Evolutionary conservation across 1,140 invertebrate genomes (phyloP), one percentile per base, ranked within the genome.

Genomic region (Drosophila burlai): DNA sequence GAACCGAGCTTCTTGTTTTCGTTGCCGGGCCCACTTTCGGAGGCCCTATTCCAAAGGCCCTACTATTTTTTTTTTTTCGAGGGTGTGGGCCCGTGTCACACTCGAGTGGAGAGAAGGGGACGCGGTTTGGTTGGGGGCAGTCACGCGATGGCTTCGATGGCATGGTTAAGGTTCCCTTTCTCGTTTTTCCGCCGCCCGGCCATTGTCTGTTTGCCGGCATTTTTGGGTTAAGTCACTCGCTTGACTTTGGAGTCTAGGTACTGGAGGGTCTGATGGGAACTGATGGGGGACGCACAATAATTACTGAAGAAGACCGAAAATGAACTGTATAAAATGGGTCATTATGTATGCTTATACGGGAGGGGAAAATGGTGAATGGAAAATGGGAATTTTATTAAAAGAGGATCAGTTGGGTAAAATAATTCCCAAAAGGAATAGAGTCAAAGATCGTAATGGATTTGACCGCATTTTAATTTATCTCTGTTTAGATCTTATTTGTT

Each of bases 191-290:
- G 47, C 46, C 36, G 45, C 38, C n/a, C 38, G 42, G 64, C 57
- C 64, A 79, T 76, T 82, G 71, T 82, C 67, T 60, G 59, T 16
- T 36, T 18, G 38, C 34, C 62, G 68, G 64, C 60, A 47, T 78
- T 59, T 60, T 64, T 86, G 71, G 83, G 83, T 86, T 86, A 86
- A 86, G 83, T 86, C 80, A 55, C 52, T 69, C 65, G 40, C 66
- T 86, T 86, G 80, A 86, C 83, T 87, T 86, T 86, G 79, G 65
- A 55, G 63, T 36, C 11, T 21, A 42, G 36, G 36, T 24, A 61
- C 26, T 11, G 15, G 24, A 21, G 40, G 50, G 18, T 36, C 52
- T 21, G 34, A 36, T 43, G 64, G 26, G 47, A 78, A 71, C 42
- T 60, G 57, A 54, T 49, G 43, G 68, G 34, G 64, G 46, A 80